Evolutionary conservation across 2,797 vertebrate species (phyloP).

Genomic region (Spea hammondii): DNA sequence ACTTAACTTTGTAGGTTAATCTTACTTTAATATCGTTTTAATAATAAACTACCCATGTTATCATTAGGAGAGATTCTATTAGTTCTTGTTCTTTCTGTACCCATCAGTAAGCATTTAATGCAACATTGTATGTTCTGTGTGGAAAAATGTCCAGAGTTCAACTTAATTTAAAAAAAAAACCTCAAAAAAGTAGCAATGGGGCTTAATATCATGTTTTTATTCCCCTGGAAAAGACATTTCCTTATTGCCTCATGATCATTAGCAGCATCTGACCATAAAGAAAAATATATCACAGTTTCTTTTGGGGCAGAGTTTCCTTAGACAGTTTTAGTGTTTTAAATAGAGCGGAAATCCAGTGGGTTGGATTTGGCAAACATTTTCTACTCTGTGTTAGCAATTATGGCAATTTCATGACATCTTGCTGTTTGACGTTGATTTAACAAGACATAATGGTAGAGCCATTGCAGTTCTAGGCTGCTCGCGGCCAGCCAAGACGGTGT

Average conservation of each 20-base stretch:
- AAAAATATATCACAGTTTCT: neutral
- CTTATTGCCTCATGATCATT: neutral
- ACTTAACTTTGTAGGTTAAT: too few relatives aligned
- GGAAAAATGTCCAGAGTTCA: too few relatives aligned
- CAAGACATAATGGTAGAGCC: conserved; percentile 36
- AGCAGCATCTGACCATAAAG: conserved; percentile 16
- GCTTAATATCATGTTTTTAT: neutral
- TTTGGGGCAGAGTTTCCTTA: conserved; percentile 20
- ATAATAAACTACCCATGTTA: too few relatives aligned
- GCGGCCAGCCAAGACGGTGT: conserved; percentile 16
- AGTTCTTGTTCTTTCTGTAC: too few relatives aligned
- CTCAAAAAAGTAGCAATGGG: too few relatives aligned
- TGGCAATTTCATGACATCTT: conserved; percentile 50
- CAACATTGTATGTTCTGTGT: too few relatives aligned
- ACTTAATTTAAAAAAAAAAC: too few relatives aligned
- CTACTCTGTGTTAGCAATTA: conserved; percentile 47
- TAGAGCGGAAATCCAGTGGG: conserved; percentile 45
- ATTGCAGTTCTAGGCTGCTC: conserved; percentile 20
- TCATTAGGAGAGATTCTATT: too few relatives aligned
- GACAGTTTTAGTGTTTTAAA: conserved; percentile 39
- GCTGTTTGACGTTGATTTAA: conserved; percentile 47
- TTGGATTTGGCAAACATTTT: conserved; percentile 44
- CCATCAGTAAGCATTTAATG: too few relatives aligned
- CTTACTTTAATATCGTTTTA: too few relatives aligned
- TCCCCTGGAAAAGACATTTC: neutral